Evolutionary conservation across 2,888 invertebrate species (phyloP), one percentile per base, ranked within the genome.

Genomic region (Stomorhina lunata): DNA sequence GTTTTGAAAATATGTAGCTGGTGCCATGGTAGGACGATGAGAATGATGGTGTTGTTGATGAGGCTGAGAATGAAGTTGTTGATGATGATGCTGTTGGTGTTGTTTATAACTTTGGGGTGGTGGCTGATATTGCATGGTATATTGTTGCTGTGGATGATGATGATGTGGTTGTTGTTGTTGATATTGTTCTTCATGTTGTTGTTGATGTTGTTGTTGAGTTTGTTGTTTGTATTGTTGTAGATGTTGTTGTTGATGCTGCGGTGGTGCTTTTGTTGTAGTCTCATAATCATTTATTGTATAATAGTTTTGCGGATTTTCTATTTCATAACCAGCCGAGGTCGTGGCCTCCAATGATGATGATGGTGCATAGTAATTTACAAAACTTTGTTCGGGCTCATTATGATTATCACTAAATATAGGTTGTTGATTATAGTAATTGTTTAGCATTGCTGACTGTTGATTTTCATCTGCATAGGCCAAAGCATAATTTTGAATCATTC

Each of bases 311-410:
- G 32, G 75, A 75, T 69, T 78, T 59, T 75, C 65, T 37, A 71
- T 48, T 68, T 53, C 80, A 50, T 73, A 84, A 75, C 75, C 48
- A 48, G 77, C 34, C 66, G 80, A 27, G 50, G 68, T 37, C 9
- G 65, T 37, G 32, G 73, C 32, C 22, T 69, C 29, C 65, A 69
- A 71, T 80, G 75, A 66, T 78, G 66, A 17, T 57, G 77, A 66
- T 78, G 66, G 22, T 57, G 77, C 48, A 77, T 77, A 83, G 80
- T 80, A 83, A 83, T 80, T 77, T 77, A 55, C 65, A 63, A 73
- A 78, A 73, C 55, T 77, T 78, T 80, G 68, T 43, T 77, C 43
- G 32, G 22, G 50, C n/a, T 59, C 57, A n/a, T 27, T 20, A 6
- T 50, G 59, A 10, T 0, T 45, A 15, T 15, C 53, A 69, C 77